Evolutionary conservation across 2,797 vertebrate species (phyloP).

Genomic region (Microtus obscurus): DNA sequence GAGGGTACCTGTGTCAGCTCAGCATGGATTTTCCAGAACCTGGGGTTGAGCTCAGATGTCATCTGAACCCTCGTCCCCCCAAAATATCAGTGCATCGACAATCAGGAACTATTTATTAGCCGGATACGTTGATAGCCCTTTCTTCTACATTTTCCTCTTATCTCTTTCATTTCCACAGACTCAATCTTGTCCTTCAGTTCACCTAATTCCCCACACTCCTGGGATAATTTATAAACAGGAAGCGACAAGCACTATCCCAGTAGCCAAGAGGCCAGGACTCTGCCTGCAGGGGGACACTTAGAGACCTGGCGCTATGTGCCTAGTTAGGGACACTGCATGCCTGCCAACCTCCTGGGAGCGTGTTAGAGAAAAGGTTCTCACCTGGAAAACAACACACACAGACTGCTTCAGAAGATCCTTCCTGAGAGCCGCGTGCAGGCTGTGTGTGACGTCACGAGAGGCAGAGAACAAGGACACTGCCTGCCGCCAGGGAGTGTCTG

Average conservation of each 20-base stretch:
- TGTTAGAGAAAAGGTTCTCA: neutral
- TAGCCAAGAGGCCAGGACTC: neutral
- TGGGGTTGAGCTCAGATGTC: neutral
- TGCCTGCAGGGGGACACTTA: neutral
- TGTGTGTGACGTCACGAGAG: neutral
- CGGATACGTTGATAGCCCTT: neutral
- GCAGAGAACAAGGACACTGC: neutral
- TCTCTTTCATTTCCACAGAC: neutral
- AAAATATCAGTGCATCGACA: neutral
- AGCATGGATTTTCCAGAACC: neutral
- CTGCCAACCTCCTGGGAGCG: neutral
- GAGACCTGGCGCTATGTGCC: rapidly evolving
- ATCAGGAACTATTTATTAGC: slow-evolving; percentile 11
- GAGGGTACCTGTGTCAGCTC: neutral
- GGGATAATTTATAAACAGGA: slow-evolving; percentile 64
- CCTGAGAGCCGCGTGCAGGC: neutral
- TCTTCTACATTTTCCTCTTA: neutral
- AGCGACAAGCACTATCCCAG: slow-evolving; percentile 18
- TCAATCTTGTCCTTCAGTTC: slow-evolving; percentile 2
- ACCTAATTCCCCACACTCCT: neutral
- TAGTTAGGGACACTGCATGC: neutral
- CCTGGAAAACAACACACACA: neutral
- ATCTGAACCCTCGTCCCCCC: no score
- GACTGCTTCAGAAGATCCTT: neutral
- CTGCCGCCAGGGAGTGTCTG: neutral